Evolutionary conservation across 2,797 vertebrate species (phyloP).

Genomic region (Ctenopoma multispine): DNA sequence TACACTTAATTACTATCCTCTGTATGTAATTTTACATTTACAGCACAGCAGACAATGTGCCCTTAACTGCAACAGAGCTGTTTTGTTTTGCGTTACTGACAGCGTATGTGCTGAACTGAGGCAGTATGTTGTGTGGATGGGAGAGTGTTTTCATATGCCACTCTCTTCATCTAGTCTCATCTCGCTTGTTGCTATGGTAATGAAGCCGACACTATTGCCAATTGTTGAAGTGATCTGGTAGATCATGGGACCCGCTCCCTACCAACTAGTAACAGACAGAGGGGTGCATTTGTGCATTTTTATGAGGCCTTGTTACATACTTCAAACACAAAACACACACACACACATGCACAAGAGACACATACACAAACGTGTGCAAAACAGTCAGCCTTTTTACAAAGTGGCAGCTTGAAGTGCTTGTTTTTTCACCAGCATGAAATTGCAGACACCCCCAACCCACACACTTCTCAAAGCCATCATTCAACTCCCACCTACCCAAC

Average conservation of each 20-base stretch:
- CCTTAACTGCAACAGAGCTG: slow-evolving; percentile 31
- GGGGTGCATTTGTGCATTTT: slow-evolving; percentile 55
- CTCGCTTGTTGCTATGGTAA: slow-evolving; percentile 85
- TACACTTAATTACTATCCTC: background rate
- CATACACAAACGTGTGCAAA: slow-evolving; percentile 38
- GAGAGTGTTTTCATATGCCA: slow-evolving; percentile 62
- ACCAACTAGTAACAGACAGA: slow-evolving; percentile 64
- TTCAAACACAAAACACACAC: slow-evolving; percentile 30
- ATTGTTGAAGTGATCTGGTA: slow-evolving; percentile 81
- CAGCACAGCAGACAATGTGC: slow-evolving; percentile 1
- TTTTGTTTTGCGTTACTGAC: slow-evolving; percentile 49
- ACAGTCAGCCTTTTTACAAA: slow-evolving; percentile 58
- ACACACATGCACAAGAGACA: slow-evolving; percentile 12
- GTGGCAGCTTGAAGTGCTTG: slow-evolving; percentile 69
- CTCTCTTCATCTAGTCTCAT: slow-evolving; percentile 74
- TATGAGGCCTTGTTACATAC: slow-evolving; percentile 37
- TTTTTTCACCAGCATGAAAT: slow-evolving; percentile 73
- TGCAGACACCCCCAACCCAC: slow-evolving; percentile 85
- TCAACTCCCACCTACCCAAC: slow-evolving; percentile 80
- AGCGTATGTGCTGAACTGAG: slow-evolving; percentile 49
- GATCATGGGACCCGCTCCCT: slow-evolving; percentile 70
- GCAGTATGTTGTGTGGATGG: slow-evolving; percentile 51
- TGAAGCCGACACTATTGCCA: slow-evolving; percentile 80
- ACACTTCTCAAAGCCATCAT: slow-evolving; percentile 83
- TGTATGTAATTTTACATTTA: slow-evolving; percentile 21